phyloP scores from a whole-genome alignment of 1,140 invertebrate genomes.

The Matsumurasca onukii region DNA sequence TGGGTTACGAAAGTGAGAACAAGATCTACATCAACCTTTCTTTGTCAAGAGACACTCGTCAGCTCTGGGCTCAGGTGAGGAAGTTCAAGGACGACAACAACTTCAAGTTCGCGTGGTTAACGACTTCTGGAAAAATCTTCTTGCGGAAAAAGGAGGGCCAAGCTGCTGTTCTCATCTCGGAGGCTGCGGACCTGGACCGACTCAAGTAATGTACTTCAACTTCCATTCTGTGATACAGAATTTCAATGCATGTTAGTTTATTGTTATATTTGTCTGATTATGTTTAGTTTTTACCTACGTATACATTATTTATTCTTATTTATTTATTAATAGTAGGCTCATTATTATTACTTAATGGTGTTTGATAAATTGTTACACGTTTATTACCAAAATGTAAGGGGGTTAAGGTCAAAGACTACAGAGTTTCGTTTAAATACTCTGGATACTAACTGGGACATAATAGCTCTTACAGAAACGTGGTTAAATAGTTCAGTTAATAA shows the following conservation, averaged over 20 bases:
- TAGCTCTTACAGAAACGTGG: too few relatives aligned
- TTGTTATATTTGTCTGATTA: not conserved
- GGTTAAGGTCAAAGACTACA: not conserved
- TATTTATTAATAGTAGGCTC: not conserved
- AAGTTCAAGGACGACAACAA: not conserved
- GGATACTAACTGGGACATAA: too few relatives aligned
- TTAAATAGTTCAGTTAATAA: not conserved
- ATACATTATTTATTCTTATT: not conserved
- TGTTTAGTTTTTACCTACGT: not conserved
- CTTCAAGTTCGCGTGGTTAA: not conserved
- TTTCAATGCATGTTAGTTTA: not conserved
- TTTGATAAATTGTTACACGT: not conserved
- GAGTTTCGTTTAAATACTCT: conserved; percentile 12
- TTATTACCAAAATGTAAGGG: conserved; percentile 13
- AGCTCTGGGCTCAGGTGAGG: not conserved
- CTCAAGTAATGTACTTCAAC: not conserved
- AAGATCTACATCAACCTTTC: conserved; percentile 1
- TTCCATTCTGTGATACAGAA: not conserved
- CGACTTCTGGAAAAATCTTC: not conserved
- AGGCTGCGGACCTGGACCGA: not conserved
- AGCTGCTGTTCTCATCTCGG: not conserved
- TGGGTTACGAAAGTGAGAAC: not conserved
- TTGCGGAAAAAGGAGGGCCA: not conserved
- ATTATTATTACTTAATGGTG: not conserved
- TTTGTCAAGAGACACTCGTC: not conserved